Evolutionary conservation across 1,140 invertebrate species (phyloP), one percentile per base, ranked within the genome.

Genomic region (Drosophila jambulina): DNA sequence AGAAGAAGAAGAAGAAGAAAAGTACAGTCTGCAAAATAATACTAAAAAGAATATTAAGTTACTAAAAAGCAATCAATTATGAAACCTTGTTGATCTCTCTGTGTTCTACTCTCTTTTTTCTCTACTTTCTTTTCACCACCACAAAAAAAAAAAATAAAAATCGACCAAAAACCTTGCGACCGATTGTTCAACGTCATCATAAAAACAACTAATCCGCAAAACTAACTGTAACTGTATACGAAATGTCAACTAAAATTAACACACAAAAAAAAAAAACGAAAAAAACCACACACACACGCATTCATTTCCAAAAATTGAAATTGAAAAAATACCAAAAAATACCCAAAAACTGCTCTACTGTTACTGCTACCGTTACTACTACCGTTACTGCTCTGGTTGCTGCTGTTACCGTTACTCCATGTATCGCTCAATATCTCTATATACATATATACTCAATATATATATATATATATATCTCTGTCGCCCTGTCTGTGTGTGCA

Each of bases 101-200:
- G 80, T 91, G 74, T 81, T 91, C 74, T 83, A 78, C 79, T 74
- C 78, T 78, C 59, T 87, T 83, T 85, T 75, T 85, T 85, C 81
- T 90, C 80, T 91, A 80, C 82, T 88, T 79, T 85, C 77, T 82
- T 71, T 81, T 80, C 80, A 79, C 65, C 77, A 82, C 43, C 64
- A 80, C 70, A 38, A 82, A 68, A 69, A 69, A 40, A 69, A 80
- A 67, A 25, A 64, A 43, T 45, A 61, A 82, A 74, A 70, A 72
- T 48, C 57, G 53, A 77, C 63, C 68, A 82, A 77, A 76, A 74
- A 87, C 76, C 84, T 78, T 88, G 80, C 84, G 80, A 80, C 80
- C 72, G 79, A 80, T 88, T 77, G 84, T 80, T 78, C 83, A 78
- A 72, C 69, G 67, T 71, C 84, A 83, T 82, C 58, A 76, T 59